Conservation (phyloP, 2,113 vertebrate species). For the Thalassoma bifasciatum region DNA sequence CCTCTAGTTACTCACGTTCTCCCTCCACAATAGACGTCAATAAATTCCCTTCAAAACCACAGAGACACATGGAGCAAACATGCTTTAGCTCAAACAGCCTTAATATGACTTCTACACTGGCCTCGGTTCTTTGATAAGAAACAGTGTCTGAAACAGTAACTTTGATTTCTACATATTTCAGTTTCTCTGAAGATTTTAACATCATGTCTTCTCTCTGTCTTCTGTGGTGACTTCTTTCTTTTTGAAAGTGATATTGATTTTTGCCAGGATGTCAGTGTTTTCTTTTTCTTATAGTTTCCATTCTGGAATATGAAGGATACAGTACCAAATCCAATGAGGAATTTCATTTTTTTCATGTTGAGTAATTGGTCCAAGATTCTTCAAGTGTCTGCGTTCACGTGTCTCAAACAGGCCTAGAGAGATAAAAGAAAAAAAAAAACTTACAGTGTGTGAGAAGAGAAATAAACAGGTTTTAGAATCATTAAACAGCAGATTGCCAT, state of each 20-base stretch:
- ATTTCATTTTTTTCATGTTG: background rate
- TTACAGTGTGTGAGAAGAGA: slow-evolving; percentile 2
- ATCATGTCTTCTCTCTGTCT: background rate
- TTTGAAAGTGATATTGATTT: background rate
- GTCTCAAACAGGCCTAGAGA: background rate
- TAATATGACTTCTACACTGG: no score
- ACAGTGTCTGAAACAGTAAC: no score
- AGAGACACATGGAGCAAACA: no score
- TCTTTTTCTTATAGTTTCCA: background rate
- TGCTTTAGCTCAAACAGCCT: no score
- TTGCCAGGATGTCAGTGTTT: no score
- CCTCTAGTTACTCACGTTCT: no score
- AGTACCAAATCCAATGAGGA: background rate
- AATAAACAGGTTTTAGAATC: slow-evolving; percentile 29
- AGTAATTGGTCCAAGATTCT: background rate
- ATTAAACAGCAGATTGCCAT: slow-evolving; percentile 38
- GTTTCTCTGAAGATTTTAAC: no score
- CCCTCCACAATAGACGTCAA: no score
- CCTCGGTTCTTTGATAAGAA: no score
- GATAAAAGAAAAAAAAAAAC: background rate
- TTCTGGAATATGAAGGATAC: background rate
- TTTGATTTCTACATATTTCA: no score
- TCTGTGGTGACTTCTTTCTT: no score
- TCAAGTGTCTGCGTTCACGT: background rate
- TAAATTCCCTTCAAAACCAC: no score